These are phyloP conservation scores for Bombus waltoni DNA, from an alignment of 1,140 invertebrate species.

Conservation along the genomic window DNA sequence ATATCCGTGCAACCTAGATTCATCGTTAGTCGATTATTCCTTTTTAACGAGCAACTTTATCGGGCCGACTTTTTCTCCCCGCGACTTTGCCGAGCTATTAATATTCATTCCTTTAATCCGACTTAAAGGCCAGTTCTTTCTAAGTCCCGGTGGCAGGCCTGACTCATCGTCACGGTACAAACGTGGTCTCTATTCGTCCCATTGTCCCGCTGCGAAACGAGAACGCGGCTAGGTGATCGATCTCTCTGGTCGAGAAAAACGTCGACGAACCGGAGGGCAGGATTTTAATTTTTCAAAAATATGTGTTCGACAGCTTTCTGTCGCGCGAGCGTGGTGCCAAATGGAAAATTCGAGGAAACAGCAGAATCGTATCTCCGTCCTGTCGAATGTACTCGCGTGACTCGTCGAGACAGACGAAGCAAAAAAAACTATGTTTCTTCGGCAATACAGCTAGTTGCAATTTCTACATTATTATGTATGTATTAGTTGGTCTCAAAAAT, in stretches of 20 bases:
- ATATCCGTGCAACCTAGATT: constrained; percentile 3
- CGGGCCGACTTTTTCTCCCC: not conserved
- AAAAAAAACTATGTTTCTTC: not conserved
- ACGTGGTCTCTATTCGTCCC: not conserved
- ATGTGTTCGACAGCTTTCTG: not conserved
- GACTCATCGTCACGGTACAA: not conserved
- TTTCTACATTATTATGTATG: no score
- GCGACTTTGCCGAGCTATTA: constrained; percentile 2
- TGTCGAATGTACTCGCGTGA: not conserved
- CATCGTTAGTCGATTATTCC: constrained; percentile 12
- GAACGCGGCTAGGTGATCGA: not conserved
- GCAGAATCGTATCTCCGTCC: not conserved
- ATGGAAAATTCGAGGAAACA: no score
- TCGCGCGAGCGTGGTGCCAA: not conserved
- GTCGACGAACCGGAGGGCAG: not conserved
- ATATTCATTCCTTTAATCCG: constrained; percentile 40
- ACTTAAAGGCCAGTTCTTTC: constrained; percentile 28
- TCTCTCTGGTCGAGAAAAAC: not conserved
- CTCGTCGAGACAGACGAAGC: not conserved
- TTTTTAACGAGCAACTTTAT: constrained; percentile 29
- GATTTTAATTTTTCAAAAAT: constrained; percentile 31
- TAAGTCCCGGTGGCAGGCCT: not conserved
- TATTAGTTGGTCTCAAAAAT: no score
- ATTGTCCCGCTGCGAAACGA: not conserved
- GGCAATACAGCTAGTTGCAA: not conserved